Conservation (phyloP, 2,888 invertebrate genomes). For the Agrotis segetum region DNA sequence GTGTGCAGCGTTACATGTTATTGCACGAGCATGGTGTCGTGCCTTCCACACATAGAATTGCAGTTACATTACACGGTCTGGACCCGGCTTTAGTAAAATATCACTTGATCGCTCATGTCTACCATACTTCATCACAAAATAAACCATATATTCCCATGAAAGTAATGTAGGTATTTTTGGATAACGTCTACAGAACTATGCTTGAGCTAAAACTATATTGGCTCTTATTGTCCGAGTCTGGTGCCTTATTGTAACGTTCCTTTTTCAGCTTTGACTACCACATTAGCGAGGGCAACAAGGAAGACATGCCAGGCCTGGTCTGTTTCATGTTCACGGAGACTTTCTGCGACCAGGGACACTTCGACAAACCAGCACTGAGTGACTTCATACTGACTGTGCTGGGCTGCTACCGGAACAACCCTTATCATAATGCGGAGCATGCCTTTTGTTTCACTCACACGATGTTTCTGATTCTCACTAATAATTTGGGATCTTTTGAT, state of each 20-base stretch:
- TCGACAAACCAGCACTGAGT: conserved; percentile 79
- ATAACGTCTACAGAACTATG: no score
- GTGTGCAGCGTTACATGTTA: no score
- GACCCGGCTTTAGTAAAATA: no score
- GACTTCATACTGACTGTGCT: conserved; percentile 89
- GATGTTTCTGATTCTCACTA: conserved; percentile 89
- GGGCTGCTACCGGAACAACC: conserved; percentile 87
- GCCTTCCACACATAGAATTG: no score
- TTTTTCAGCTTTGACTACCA: conserved; percentile 90
- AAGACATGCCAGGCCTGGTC: conserved; percentile 88
- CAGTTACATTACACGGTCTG: no score
- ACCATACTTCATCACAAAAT: no score
- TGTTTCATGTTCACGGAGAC: conserved; percentile 89
- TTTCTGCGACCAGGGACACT: conserved; percentile 79
- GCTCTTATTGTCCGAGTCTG: background rate
- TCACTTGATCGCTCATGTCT: background rate
- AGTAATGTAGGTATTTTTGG: no score
- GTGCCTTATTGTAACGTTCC: background rate
- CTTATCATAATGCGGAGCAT: conserved; percentile 92
- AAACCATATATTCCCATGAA: no score
- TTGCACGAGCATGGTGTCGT: no score
- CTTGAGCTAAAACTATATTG: no score
- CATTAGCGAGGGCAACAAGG: conserved; percentile 85
- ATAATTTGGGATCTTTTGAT: conserved; percentile 86
- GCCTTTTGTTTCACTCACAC: conserved; percentile 92